Evolutionary conservation across 2,113 vertebrate species (phyloP).

Genomic region (Shinisaurus crocodilurus): DNA sequence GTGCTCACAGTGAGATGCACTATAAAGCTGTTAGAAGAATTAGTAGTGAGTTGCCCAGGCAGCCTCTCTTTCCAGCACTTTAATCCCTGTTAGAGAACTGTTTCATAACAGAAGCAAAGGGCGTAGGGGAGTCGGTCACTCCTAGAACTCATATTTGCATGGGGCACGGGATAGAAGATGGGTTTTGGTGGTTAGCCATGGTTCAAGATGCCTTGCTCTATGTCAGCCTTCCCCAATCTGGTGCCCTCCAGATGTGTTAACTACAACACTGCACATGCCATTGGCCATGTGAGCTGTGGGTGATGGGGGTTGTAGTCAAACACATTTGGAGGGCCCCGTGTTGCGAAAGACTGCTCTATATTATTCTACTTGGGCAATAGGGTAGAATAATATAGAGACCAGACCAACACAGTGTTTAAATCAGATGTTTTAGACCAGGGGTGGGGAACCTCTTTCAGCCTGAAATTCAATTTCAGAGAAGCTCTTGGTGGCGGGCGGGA

Average conservation of each 20-base stretch:
- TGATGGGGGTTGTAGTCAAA: background rate
- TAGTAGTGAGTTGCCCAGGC: background rate
- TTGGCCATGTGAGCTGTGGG: background rate
- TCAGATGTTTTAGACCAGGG: background rate
- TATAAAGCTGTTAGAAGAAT: background rate
- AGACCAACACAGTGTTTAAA: background rate
- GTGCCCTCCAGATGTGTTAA: background rate
- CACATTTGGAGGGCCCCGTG: no score
- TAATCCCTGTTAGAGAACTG: background rate
- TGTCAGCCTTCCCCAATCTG: background rate
- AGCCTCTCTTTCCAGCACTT: background rate
- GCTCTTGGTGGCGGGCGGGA: no score
- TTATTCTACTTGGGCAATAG: background rate
- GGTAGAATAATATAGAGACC: background rate
- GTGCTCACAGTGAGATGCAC: background rate
- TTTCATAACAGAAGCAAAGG: background rate
- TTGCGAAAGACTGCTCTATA: background rate
- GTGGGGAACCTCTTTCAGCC: no score
- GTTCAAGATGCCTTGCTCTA: background rate
- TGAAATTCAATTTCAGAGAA: no score
- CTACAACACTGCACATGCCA: background rate
- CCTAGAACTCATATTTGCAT: background rate
- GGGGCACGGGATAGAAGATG: background rate
- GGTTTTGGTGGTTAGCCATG: background rate
- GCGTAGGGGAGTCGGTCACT: background rate